Evolutionary conservation across 2,888 invertebrate genomes (phyloP).

Genomic region (Leucania comma): DNA sequence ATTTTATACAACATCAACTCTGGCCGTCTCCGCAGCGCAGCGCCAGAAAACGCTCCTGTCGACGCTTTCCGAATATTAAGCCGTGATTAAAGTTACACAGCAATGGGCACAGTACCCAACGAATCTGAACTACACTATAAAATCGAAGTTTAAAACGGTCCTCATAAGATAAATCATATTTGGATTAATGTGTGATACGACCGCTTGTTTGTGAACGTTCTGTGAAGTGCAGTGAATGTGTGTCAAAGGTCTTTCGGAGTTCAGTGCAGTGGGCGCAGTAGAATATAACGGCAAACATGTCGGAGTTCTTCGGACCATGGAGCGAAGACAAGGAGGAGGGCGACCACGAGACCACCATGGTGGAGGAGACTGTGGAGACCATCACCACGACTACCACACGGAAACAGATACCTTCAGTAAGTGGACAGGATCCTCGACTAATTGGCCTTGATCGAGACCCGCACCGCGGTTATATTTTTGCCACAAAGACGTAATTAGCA

Average conservation of each 20-base stretch:
- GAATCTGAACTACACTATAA: constrained; percentile 71
- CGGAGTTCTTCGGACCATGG: constrained; percentile 89
- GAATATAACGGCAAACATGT: constrained; percentile 78
- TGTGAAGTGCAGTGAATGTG: constrained; percentile 84
- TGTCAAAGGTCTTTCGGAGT: constrained; percentile 76
- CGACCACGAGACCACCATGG: constrained; percentile 69
- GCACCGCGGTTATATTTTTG: constrained; percentile 74
- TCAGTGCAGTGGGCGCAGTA: constrained; percentile 80
- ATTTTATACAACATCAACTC: constrained; percentile 89
- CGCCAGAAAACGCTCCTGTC: constrained; percentile 68
- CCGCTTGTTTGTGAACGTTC: constrained; percentile 67
- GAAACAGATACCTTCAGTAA: constrained; percentile 78
- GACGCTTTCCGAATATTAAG: constrained; percentile 58
- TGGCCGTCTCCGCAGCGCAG: constrained; percentile 86
- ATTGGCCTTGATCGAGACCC: constrained; percentile 77
- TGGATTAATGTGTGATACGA: constrained; percentile 67
- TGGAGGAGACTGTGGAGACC: constrained; percentile 83
- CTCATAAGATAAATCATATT: constrained; percentile 39
- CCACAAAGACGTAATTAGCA: constrained; percentile 72
- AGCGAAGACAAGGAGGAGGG: constrained; percentile 72
- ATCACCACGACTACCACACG: constrained; percentile 84
- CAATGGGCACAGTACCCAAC: constrained; percentile 71
- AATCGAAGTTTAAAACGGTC: constrained; percentile 65
- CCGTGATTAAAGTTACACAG: constrained; percentile 65
- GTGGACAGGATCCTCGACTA: constrained; percentile 62